Evolutionary conservation across 2,797 vertebrate genomes (phyloP).

Genomic region (Gymnopithys bicolor): DNA sequence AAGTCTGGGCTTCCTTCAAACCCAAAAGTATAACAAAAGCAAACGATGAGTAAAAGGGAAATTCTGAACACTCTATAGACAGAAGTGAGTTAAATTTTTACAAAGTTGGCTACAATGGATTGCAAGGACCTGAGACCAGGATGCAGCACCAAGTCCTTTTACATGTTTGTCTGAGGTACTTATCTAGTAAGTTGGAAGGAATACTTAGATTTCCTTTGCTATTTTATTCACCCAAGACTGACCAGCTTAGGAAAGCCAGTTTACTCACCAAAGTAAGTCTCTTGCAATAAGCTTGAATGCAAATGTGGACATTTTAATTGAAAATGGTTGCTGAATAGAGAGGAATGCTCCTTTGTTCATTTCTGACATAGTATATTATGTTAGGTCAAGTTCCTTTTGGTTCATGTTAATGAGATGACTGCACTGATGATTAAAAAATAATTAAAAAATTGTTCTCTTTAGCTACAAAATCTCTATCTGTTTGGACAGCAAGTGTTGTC

Average conservation of each 20-base stretch:
- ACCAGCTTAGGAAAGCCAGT: neutral
- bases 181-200: neutral
- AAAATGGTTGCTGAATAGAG: conserved; percentile 17
- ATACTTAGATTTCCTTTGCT: neutral
- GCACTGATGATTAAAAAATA: conserved; percentile 17
- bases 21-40: neutral
- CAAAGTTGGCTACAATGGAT: rapidly evolving
- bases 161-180: neutral
- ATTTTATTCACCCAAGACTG: neutral
- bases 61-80: rapidly evolving
- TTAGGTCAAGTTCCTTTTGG: conserved; percentile 34
- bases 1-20: neutral
- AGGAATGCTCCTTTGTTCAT: neutral
- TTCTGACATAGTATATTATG: conserved; percentile 6
- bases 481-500: conserved; percentile 39
- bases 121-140: neutral
- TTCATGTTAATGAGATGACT: conserved; percentile 7
- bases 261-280: neutral
- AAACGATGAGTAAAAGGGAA: neutral
- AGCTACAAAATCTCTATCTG: neutral
- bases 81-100: neutral
- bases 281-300: neutral
- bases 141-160: neutral
- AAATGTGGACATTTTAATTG: conserved; percentile 18
- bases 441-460: neutral